phyloP scores from a whole-genome alignment of 2,888 invertebrate species.

The Microctonus aethiopoides region DNA sequence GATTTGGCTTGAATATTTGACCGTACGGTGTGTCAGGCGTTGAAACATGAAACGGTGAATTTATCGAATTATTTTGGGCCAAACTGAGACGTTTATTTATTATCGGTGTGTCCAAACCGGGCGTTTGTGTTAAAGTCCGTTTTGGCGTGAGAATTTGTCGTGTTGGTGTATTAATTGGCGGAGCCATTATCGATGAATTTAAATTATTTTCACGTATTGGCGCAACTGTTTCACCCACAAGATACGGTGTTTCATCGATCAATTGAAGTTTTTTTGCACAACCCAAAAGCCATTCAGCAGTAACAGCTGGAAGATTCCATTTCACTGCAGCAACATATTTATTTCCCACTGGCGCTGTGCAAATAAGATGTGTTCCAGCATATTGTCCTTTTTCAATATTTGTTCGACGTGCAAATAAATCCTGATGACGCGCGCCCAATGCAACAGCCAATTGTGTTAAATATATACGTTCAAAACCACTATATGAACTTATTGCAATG shows the following conservation, averaged over 20 bases:
- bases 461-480: constrained; percentile 78
- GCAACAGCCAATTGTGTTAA: constrained; percentile 76
- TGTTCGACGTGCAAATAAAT: constrained; percentile 75
- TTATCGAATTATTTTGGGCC: constrained; percentile 57
- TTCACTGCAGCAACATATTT: constrained; percentile 86
- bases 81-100: constrained; percentile 57
- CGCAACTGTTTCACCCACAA: constrained; percentile 71
- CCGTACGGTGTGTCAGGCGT: constrained; percentile 73
- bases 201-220: constrained; percentile 24
- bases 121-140: constrained; percentile 42
- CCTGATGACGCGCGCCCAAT: constrained; percentile 79
- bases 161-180: constrained; percentile 33
- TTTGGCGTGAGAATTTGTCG: constrained; percentile 51
- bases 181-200: constrained; percentile 34
- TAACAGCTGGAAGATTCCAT: constrained; percentile 87
- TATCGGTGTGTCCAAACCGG: constrained; percentile 47
- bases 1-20: constrained; percentile 67
- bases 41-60: constrained; percentile 65
- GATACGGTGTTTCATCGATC: constrained; percentile 70
- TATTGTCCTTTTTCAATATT: constrained; percentile 68
- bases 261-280: constrained; percentile 73
- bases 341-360: constrained; percentile 78
- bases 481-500: constrained; percentile 83
- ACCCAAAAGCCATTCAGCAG: constrained; percentile 79
- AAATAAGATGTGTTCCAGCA: constrained; percentile 85